Percentiles rank a stretch among this genome's conserved stretches.
phyloP scores from a whole-genome alignment of 2,888 invertebrate genomes.

The Dusona sp. region DNA sequence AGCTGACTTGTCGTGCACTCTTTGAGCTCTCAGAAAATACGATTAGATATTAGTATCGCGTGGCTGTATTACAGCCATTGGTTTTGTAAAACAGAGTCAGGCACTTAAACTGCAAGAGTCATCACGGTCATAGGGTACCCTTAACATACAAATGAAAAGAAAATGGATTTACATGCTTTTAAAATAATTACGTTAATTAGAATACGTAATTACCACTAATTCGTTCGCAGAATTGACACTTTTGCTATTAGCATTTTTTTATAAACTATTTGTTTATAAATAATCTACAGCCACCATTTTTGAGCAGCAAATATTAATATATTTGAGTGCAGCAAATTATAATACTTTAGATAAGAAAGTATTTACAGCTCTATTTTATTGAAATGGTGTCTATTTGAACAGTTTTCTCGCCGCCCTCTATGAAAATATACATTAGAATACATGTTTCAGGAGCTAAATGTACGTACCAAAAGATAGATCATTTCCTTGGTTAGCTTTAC shows the following conservation, averaged over 20 bases:
- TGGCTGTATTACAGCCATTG: slow-evolving; percentile 3
- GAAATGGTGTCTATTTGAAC: neutral
- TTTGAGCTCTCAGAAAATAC: slow-evolving; percentile 38
- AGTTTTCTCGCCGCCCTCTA: neutral
- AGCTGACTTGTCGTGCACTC: neutral
- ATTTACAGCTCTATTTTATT: neutral
- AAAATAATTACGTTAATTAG: too few species aligned
- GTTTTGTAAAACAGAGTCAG: neutral
- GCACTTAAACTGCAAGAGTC: neutral
- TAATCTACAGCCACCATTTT: neutral
- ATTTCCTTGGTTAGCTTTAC: slow-evolving; percentile 39
- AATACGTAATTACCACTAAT: neutral
- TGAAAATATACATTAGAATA: neutral
- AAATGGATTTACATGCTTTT: neutral
- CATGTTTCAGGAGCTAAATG: slow-evolving; percentile 35
- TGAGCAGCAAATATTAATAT: neutral
- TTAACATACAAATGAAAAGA: neutral
- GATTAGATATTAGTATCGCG: slow-evolving; percentile 46
- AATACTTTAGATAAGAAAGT: slow-evolving; percentile 12
- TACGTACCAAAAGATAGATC: slow-evolving; percentile 50
- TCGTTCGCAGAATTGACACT: neutral
- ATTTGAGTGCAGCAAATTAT: neutral
- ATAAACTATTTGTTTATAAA: too few species aligned
- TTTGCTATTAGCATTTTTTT: too few species aligned
- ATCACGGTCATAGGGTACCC: neutral